phyloP scores from a whole-genome alignment of 2,113 vertebrate genomes.

The Alligator sinensis region DNA sequence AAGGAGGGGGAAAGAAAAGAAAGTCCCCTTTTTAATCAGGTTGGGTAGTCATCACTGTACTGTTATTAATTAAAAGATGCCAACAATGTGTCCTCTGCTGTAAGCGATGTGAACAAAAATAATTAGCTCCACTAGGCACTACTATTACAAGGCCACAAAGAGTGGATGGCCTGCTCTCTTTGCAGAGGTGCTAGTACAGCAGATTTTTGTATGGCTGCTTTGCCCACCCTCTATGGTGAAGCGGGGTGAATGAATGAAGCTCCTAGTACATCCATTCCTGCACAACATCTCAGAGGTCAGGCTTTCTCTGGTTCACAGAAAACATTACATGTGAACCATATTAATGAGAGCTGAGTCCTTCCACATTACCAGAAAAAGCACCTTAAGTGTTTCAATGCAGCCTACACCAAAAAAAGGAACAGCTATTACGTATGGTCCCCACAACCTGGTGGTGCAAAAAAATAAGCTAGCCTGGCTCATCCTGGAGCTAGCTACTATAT shows the following conservation, averaged over 20 bases:
- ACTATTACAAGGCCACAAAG: background rate
- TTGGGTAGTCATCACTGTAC: background rate
- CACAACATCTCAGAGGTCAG: background rate
- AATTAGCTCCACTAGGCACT: background rate
- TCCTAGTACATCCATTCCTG: too few species aligned
- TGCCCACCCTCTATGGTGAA: background rate
- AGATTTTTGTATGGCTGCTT: background rate
- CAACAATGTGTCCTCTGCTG: background rate
- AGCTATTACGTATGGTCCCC: slow-evolving; percentile 1
- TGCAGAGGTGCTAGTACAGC: background rate
- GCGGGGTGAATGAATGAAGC: background rate
- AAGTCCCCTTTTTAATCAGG: background rate
- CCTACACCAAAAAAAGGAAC: slow-evolving; percentile 38
- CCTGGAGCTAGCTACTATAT: slow-evolving; percentile 8
- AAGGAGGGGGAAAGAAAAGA: background rate
- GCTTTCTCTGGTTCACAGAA: background rate
- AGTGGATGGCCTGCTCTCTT: background rate
- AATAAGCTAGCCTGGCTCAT: slow-evolving; percentile 5
- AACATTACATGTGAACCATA: background rate
- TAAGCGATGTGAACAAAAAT: background rate
- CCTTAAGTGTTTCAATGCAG: slow-evolving; percentile 41
- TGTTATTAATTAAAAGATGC: rapidly evolving
- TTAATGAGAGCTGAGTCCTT: background rate
- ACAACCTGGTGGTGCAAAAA: slow-evolving; percentile 38
- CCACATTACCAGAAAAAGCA: background rate